Percentiles rank a stretch among this genome's conserved stretches.
Conservation (phyloP, 2,888 invertebrate species). For the Plagiodera versicolora region DNA sequence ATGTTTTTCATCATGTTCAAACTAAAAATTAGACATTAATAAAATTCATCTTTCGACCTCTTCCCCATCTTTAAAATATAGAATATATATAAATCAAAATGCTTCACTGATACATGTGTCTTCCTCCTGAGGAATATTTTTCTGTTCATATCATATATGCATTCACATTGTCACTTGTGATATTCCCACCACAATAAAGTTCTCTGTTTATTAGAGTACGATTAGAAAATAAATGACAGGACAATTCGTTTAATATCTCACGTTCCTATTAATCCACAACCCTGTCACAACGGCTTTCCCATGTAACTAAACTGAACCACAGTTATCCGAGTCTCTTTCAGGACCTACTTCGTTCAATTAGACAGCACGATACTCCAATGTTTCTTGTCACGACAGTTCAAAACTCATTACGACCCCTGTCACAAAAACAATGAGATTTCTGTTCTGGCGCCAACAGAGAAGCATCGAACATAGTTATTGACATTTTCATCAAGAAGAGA, state of each 20-base stretch:
- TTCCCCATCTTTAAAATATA: too few relatives aligned
- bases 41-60: too few relatives aligned
- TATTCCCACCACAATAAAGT: too few relatives aligned
- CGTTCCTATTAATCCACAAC: slow-evolving; percentile 12
- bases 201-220: too few relatives aligned
- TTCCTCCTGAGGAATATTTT: too few relatives aligned
- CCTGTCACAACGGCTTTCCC: slow-evolving; percentile 14
- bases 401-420: slow-evolving; percentile 25
- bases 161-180: too few relatives aligned
- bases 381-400: slow-evolving; percentile 26
- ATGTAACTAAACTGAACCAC: slow-evolving; percentile 23
- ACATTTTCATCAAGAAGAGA: not conserved
- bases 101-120: too few relatives aligned
- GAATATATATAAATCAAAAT: too few relatives aligned
- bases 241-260: not conserved
- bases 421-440: slow-evolving; percentile 26
- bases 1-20: too few relatives aligned
- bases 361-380: slow-evolving; percentile 23
- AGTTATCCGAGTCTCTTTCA: slow-evolving; percentile 18
- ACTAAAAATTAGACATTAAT: too few relatives aligned
- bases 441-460: not conserved
- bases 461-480: not conserved
- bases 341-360: slow-evolving; percentile 23
- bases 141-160: too few relatives aligned
- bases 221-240: too few relatives aligned